phyloP scores from a whole-genome alignment of 1,140 invertebrate species.

The Physella acuta region DNA sequence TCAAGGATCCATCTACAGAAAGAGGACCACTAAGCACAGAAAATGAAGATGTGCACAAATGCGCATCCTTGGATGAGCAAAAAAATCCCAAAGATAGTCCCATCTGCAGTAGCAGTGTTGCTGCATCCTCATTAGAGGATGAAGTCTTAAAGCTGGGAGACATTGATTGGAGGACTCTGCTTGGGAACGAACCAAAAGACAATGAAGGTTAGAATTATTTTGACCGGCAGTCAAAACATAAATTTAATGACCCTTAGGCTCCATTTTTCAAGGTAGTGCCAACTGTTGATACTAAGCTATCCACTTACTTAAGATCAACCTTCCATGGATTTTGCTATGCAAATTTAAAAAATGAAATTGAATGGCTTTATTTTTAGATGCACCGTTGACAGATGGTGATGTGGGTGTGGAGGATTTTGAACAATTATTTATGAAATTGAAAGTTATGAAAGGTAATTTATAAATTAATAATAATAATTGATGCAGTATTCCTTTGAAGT shows the following conservation, averaged over 20 bases:
- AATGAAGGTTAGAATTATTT: constrained; percentile 48
- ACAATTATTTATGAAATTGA: constrained; percentile 54
- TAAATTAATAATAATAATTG: not conserved
- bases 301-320: no score
- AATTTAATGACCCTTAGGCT: no score
- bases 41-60: no score
- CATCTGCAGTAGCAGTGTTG: not conserved
- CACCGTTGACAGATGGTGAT: constrained; percentile 36
- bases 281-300: no score
- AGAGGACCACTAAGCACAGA: not conserved
- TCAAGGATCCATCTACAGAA: not conserved
- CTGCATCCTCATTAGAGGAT: not conserved
- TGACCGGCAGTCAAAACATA: no score
- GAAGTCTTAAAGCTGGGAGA: not conserved
- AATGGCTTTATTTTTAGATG: not conserved
- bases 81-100: no score
- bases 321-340: no score
- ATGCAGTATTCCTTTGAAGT: not conserved
- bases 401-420: constrained; percentile 55
- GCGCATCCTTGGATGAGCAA: no score
- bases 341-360: no score
- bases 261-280: no score
- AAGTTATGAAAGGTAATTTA: constrained; percentile 56
- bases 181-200: not conserved
- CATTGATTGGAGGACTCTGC: constrained; percentile 14